phyloP scores from a whole-genome alignment of 2,113 vertebrate species.

The Silurus glanis region DNA sequence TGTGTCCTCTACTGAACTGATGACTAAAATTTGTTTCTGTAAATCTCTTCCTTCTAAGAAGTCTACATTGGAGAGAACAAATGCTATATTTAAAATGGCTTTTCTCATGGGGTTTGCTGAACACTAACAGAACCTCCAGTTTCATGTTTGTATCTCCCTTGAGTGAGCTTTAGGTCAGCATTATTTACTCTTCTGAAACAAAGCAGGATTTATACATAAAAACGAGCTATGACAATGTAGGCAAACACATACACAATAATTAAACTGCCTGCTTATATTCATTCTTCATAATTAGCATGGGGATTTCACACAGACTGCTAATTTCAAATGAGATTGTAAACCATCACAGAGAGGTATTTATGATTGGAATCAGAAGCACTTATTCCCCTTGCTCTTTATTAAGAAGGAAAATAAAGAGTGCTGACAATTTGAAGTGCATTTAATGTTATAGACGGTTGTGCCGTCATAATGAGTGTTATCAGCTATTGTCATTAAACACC shows the following conservation, averaged over 20 bases:
- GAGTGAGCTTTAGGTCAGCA: constrained; percentile 13
- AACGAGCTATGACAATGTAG: constrained; percentile 61
- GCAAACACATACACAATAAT: constrained; percentile 72
- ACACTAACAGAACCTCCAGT: background rate
- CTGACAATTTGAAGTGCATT: background rate
- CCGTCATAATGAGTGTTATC: constrained; percentile 17
- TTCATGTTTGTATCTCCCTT: background rate
- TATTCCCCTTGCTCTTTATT: constrained; percentile 47
- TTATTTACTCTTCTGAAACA: constrained; percentile 46
- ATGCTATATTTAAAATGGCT: constrained; percentile 49
- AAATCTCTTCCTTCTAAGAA: constrained; percentile 6
- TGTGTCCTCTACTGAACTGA: background rate
- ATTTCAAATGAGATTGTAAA: constrained; percentile 54
- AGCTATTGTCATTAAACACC: background rate
- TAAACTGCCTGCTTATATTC: constrained; percentile 74
- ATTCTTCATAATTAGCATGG: constrained; percentile 69
- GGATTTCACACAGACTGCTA: constrained; percentile 58
- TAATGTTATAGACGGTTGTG: constrained; percentile 37
- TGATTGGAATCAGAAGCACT: constrained; percentile 49
- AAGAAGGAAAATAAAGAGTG: background rate
- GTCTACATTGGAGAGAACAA: background rate
- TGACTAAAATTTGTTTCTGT: background rate
- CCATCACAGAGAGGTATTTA: constrained; percentile 60
- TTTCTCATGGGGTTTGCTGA: constrained; percentile 9
- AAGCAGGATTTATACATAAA: constrained; percentile 55